A percentile compares a stretch with the other conserved stretches of the same genome.
phyloP scores from a whole-genome alignment of 2,797 vertebrate species.

The Crocidura indochinensis region DNA sequence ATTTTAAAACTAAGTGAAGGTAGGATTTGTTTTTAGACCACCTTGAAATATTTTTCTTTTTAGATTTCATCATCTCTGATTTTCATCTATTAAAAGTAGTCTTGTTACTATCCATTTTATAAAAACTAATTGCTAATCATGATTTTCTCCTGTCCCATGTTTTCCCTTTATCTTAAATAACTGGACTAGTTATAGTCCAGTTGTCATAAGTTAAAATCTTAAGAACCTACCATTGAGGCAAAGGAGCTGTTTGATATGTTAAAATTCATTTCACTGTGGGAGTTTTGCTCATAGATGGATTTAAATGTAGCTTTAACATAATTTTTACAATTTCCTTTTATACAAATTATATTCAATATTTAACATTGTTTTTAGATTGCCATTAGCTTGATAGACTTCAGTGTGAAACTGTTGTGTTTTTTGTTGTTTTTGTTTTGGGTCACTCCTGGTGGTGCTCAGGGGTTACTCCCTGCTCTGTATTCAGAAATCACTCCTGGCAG shows the following conservation, averaged over 20 bases:
- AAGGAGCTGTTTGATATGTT: conserved; percentile 55
- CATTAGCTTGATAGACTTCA: conserved; percentile 61
- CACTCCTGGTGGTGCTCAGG: too few species aligned
- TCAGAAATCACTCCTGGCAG: too few species aligned
- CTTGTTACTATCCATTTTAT: conserved; percentile 23
- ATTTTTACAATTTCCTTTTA: conserved; percentile 37
- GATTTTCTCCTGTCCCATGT: background rate
- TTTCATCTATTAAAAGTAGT: conserved; percentile 4
- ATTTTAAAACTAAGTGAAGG: too few species aligned
- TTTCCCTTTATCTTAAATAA: conserved; percentile 51
- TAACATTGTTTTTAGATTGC: conserved; percentile 61
- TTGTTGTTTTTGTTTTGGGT: background rate
- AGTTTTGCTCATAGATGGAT: conserved; percentile 63
- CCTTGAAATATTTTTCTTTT: too few species aligned
- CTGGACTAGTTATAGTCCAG: conserved; percentile 58
- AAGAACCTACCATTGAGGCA: conserved; percentile 56
- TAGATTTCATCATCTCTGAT: conserved; percentile 12
- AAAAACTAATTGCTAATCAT: conserved; percentile 26
- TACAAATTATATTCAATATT: conserved; percentile 8
- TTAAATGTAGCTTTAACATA: conserved; percentile 58
- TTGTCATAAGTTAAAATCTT: conserved; percentile 51
- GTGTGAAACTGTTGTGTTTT: conserved; percentile 70
- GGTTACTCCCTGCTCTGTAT: too few species aligned
- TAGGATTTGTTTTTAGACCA: too few species aligned
- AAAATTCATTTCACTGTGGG: conserved; percentile 51